Conservation (phyloP, 2,797 vertebrate species). For the Tympanoctomys barrerae region DNA sequence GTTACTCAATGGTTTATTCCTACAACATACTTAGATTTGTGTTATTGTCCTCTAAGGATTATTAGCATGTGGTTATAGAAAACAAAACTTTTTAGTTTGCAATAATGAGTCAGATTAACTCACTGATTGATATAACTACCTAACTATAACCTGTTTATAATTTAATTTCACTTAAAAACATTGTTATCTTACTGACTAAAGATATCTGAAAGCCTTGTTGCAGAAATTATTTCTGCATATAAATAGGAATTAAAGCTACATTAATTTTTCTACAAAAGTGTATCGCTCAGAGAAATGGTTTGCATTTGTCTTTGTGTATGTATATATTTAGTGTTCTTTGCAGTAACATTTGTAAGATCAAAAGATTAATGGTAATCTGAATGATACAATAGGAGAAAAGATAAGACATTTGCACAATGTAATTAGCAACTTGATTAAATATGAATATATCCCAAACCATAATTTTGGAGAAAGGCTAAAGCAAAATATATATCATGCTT, state of each 20-base stretch:
- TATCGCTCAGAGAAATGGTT: constrained; percentile 32
- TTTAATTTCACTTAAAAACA: not conserved
- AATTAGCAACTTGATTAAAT: not conserved
- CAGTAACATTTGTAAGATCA: not conserved
- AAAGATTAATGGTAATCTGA: not conserved
- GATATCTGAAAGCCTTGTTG: not conserved
- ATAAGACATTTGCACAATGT: not conserved
- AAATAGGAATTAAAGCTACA: not conserved
- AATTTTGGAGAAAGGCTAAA: not conserved
- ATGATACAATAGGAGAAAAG: constrained; percentile 1
- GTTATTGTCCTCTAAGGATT: constrained; percentile 9
- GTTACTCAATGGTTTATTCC: not conserved
- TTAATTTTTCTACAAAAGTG: not conserved
- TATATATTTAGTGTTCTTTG: not conserved
- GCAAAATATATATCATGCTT: not conserved
- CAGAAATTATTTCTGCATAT: constrained; percentile 25
- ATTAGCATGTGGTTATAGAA: not conserved
- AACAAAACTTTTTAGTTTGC: constrained; percentile 20
- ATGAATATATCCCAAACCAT: constrained; percentile 20
- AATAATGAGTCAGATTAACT: not conserved
- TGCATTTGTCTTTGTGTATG: not conserved
- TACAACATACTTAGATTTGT: constrained; percentile 27
- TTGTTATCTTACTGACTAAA: not conserved
- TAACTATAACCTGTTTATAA: constrained; percentile 1
- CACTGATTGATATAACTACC: not conserved